Percentiles rank a stretch among this genome's conserved stretches.
These are phyloP conservation scores for Luidia sarsii DNA, from an alignment of 53 echinoderm and acorn worm genomes.

Conservation along the genomic window DNA sequence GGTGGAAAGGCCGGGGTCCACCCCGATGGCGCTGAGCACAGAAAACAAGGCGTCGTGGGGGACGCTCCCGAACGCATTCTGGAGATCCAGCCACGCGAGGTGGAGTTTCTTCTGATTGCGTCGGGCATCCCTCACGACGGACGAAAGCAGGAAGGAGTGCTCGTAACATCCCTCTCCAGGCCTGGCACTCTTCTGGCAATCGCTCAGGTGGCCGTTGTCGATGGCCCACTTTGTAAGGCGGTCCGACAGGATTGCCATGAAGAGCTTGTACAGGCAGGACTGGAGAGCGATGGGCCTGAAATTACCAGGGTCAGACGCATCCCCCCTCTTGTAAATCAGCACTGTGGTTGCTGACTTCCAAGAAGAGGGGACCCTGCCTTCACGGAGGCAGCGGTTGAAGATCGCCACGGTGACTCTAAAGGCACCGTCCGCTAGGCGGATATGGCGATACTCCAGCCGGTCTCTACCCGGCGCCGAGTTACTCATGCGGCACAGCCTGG, in stretches of 20 bases:
- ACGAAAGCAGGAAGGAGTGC: constrained; percentile 11
- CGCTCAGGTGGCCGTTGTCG: constrained; percentile 16
- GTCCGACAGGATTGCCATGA: constrained; percentile 43
- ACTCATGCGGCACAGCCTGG: constrained; percentile 1
- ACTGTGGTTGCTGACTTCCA: constrained; percentile 38
- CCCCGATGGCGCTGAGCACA: constrained; percentile 17
- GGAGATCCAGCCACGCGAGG: constrained; percentile 42
- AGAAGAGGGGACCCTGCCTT: constrained; percentile 33
- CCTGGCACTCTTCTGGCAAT: constrained; percentile 48
- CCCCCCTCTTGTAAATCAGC: constrained; percentile 52
- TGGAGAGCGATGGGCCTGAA: constrained; percentile 19
- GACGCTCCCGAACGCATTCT: constrained; percentile 55
- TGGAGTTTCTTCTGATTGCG: constrained; percentile 3
- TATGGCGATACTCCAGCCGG: constrained; percentile 8
- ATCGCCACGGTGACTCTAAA: constrained; percentile 27
- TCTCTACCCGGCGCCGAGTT: constrained; percentile 18
- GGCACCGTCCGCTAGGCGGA: constrained; percentile 8
- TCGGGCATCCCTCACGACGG: constrained; percentile 1
- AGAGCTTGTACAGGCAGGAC: constrained; percentile 11
- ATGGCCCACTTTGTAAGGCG: constrained; percentile 39
- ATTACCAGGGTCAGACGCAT: constrained; percentile 16
- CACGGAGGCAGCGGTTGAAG: constrained; percentile 30
- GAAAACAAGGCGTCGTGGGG: constrained; percentile 31
- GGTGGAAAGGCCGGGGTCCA: background rate
- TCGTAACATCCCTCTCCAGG: constrained; percentile 43